Evolutionary conservation across 1,140 invertebrate genomes (phyloP), one percentile per base, ranked within the genome.

Genomic region (Metopolophium dirhodum): DNA sequence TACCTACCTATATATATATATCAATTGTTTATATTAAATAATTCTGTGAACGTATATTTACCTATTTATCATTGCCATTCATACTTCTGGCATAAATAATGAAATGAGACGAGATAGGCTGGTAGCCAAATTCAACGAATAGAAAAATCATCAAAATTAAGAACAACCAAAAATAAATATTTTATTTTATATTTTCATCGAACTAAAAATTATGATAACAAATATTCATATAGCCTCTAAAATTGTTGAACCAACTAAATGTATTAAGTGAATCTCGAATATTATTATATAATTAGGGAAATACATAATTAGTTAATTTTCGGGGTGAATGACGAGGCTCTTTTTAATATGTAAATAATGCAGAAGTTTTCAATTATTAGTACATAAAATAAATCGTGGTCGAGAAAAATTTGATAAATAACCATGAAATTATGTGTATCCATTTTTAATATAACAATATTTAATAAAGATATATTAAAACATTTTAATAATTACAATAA

Each of bases 131-230:
- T 77, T 3, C 61, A 18, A 77, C 14, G 7, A n/a, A n/a, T 77
- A 77, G n/a, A 77, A 77, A 77, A 77, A 77, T 77, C n/a, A 77
- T 77, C n/a, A n/a, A 77, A 77, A 77, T n/a, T 77, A 18, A n/a
- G n/a, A 77, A 77, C 11, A 18, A 14, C 30, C 14, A 35, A 77
- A 77, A n/a, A 77, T 0, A 77, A n/a, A n/a, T 77, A n/a, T n/a
- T 51, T n/a, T 2, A n/a, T 35, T n/a, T 18, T 77, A 77, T 77
- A n/a, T 18, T 77, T 68, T 35, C 14, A 77, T 77, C n/a, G 14
- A 77, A 77, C 1, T 77, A 77, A 77, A 77, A 77, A n/a, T 77
- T n/a, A n/a, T 77, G 6, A 18, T n/a, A 77, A 20, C 23, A 77
- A 77, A 68, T 68, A 68, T 68, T 11, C 1, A 77, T 77, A n/a